Evolutionary conservation across 2,113 vertebrate species (phyloP).

Genomic region (Actenoides lindsayi): DNA sequence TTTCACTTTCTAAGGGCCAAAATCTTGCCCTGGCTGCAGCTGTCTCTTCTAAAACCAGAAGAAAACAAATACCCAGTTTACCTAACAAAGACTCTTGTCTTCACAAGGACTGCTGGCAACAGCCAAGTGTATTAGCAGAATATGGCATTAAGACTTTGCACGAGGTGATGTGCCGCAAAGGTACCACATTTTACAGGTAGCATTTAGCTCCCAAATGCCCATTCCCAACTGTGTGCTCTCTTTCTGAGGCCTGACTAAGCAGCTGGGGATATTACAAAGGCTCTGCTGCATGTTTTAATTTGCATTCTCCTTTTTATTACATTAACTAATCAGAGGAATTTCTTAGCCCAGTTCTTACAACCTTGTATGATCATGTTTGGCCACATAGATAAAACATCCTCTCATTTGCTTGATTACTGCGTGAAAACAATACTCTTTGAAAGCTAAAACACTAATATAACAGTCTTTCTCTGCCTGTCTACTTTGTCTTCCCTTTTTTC

Average conservation of each 20-base stretch:
- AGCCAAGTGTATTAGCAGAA: neutral
- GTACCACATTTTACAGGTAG: neutral
- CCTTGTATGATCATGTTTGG: slow-evolving; percentile 34
- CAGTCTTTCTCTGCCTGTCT: neutral
- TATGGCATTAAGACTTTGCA: neutral
- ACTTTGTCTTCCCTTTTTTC: neutral
- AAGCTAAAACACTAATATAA: neutral
- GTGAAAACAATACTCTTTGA: neutral
- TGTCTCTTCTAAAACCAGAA: neutral
- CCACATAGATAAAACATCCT: slow-evolving; percentile 26
- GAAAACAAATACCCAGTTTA: neutral
- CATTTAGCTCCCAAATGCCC: slow-evolving; percentile 31
- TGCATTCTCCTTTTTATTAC: slow-evolving; percentile 22
- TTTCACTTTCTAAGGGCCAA: neutral
- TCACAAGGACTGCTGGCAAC: neutral
- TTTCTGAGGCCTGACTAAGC: slow-evolving; percentile 61
- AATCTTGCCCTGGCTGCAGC: neutral
- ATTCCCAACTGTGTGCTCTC: slow-evolving; percentile 16
- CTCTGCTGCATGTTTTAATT: slow-evolving; percentile 59
- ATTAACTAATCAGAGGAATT: slow-evolving; percentile 36
- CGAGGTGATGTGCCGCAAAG: neutral
- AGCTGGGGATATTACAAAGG: slow-evolving; percentile 56
- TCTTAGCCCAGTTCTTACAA: slow-evolving; percentile 38
- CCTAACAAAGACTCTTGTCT: neutral
- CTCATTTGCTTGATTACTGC: slow-evolving; percentile 17